Conservation (phyloP, 2,888 invertebrate species). For the Dioctria linearis region DNA sequence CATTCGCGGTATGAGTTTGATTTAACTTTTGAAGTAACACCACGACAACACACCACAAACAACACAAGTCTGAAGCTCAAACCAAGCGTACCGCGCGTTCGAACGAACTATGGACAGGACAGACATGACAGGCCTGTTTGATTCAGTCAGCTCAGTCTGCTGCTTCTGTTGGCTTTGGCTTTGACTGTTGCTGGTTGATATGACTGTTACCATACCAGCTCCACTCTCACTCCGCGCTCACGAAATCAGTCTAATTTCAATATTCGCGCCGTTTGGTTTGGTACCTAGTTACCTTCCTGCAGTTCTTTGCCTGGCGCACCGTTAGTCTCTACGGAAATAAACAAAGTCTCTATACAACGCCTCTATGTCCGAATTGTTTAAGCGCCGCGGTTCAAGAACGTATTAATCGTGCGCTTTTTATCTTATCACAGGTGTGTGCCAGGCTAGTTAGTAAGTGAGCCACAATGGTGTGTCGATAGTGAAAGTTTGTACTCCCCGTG, state of each 20-base stretch:
- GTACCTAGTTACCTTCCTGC: slow-evolving; percentile 3
- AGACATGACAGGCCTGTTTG: slow-evolving; percentile 23
- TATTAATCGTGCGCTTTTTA: not conserved
- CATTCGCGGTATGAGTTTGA: not conserved
- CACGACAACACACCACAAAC: too few relatives aligned
- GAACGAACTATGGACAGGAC: not conserved
- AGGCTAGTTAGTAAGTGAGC: not conserved
- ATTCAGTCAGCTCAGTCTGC: not conserved
- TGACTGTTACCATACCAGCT: not conserved
- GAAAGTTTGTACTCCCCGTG: slow-evolving; percentile 24
- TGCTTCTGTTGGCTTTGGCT: not conserved
- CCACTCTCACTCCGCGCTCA: not conserved
- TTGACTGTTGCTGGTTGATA: too few relatives aligned
- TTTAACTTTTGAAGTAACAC: slow-evolving; percentile 1
- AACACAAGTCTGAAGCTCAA: not conserved
- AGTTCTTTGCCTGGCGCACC: not conserved
- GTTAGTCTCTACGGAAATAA: not conserved
- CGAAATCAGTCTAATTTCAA: slow-evolving; percentile 38
- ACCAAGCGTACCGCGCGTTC: slow-evolving; percentile 22
- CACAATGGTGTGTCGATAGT: slow-evolving; percentile 23
- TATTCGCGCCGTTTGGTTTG: slow-evolving; percentile 40
- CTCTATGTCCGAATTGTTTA: too few relatives aligned
- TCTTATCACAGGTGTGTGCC: slow-evolving; percentile 22
- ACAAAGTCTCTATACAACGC: not conserved
- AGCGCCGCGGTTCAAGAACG: not conserved